Evolutionary conservation across 1,140 invertebrate genomes (phyloP), one percentile per base, ranked within the genome.

Genomic region (Galleria mellonella): DNA sequence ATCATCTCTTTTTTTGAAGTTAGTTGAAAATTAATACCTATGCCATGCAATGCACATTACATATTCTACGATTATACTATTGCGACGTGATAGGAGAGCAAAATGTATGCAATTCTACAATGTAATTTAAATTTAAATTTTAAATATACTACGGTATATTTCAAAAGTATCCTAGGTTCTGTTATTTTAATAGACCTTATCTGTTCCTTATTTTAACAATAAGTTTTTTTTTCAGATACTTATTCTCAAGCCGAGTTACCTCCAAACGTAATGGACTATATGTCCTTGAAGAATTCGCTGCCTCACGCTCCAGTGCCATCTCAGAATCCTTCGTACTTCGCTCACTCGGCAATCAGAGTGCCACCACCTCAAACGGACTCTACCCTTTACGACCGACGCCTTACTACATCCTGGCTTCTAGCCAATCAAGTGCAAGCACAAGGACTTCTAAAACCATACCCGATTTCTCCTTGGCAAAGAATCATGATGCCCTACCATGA

Each of bases 401-500:
- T 91, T 1, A 89, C 90, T 11, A 88, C 89, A 31, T 86, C 86
- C 7, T 87, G 86, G 86, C 78, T 92, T 0, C 54, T 89, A 28
- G 82, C 87, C 8, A 88, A 88, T 29, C 82, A 86, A 56, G 77
- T 79, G 15, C 84, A 74, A 72, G 75, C 72, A 0, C 81, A 83
- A 53, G 76, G 67, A 0, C 64, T 82, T 0, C 60, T 83, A 1
- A 86, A 81, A 54, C 79, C 85, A 6, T 85, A 75, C 58, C 86
- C 73, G 1, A 84, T 79, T 28, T 74, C 77, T 1, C 79, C 83
- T 0, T 90, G 88, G 89, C 86, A 88, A 27, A 81, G 86, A 49
- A 79, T 89, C 13, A 87, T 89, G 72, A 72, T 88, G 54, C 86
- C 87, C 0, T 89, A 87, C 58, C 81, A 72, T 33, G 82, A 86